phyloP scores from a whole-genome alignment of 2,888 invertebrate genomes.

The Syrista parreyssii region DNA sequence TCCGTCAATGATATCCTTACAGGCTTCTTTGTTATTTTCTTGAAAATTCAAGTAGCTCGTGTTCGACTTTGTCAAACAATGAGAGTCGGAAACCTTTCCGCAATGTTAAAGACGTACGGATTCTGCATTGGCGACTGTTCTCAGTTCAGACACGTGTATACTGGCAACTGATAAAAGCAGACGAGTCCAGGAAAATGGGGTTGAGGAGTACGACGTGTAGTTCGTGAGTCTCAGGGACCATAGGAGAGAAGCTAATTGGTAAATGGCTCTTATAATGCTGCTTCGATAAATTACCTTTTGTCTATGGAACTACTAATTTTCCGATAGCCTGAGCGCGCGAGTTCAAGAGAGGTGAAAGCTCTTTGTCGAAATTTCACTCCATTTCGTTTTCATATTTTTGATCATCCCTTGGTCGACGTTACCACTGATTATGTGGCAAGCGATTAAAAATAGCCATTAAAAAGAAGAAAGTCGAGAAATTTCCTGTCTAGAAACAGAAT shows the following conservation, averaged over 20 bases:
- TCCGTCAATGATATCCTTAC: background rate
- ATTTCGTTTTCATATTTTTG: background rate
- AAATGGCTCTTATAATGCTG: slow-evolving; percentile 7
- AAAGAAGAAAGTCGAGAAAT: background rate
- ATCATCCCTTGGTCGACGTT: background rate
- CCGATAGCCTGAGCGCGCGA: slow-evolving; percentile 14
- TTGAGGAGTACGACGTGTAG: background rate
- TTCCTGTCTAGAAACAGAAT: background rate
- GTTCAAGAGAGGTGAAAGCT: slow-evolving; percentile 3
- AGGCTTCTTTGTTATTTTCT: background rate
- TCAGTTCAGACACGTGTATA: background rate
- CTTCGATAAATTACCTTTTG: slow-evolving; percentile 40
- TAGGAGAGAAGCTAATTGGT: slow-evolving; percentile 4
- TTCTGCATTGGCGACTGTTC: too few species aligned
- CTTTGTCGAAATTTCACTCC: background rate
- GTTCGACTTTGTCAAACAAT: background rate
- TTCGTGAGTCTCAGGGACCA: background rate
- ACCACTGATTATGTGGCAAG: background rate
- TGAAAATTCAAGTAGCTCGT: background rate
- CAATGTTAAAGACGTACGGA: too few species aligned
- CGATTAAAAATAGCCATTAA: background rate
- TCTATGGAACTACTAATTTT: slow-evolving; percentile 36
- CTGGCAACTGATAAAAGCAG: slow-evolving; percentile 32
- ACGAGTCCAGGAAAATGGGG: slow-evolving; percentile 20
- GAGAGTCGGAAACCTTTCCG: background rate